Percentiles rank a stretch among this genome's conserved stretches.
phyloP scores from a whole-genome alignment of 1,140 invertebrate species.

The Cheumatopsyche charites region DNA sequence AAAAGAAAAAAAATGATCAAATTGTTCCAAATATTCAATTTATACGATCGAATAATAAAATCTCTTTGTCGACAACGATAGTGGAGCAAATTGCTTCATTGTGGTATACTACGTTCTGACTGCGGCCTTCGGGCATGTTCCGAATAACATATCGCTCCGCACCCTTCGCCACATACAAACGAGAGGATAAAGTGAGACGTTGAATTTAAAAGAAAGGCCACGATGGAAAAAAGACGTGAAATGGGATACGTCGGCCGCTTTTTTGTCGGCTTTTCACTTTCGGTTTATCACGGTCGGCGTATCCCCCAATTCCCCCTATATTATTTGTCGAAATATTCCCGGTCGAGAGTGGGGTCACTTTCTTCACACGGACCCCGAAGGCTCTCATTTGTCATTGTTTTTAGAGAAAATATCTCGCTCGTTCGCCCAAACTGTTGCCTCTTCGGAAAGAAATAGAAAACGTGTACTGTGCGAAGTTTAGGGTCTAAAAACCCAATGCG shows the following conservation, averaged over 20 bases:
- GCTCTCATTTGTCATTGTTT: slow-evolving; percentile 21
- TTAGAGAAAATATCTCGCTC: slow-evolving; percentile 17
- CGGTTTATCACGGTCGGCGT: slow-evolving; percentile 3
- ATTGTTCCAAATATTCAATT: too few relatives aligned
- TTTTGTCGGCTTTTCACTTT: slow-evolving; percentile 18
- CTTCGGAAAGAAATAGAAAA: background rate
- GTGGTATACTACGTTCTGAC: too few relatives aligned
- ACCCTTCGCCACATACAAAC: background rate
- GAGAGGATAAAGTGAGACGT: slow-evolving; percentile 15
- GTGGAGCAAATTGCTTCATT: too few relatives aligned
- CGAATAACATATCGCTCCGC: too few relatives aligned
- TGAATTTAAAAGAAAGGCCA: background rate
- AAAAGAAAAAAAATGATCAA: too few relatives aligned
- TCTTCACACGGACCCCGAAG: background rate
- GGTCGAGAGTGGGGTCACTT: slow-evolving; percentile 5
- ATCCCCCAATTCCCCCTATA: background rate
- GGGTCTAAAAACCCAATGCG: background rate
- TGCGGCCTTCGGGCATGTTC: too few relatives aligned
- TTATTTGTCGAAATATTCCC: slow-evolving; percentile 11
- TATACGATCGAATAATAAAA: too few relatives aligned
- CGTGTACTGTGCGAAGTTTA: background rate
- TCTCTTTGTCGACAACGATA: too few relatives aligned
- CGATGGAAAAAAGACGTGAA: background rate
- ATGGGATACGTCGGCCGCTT: slow-evolving; percentile 8
- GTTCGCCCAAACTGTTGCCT: slow-evolving; percentile 13